Percentiles rank a stretch among this genome's conserved stretches.
These are phyloP conservation scores for Vulpes vulpes DNA, from an alignment of 2,113 vertebrate genomes.

Conservation along the genomic window DNA sequence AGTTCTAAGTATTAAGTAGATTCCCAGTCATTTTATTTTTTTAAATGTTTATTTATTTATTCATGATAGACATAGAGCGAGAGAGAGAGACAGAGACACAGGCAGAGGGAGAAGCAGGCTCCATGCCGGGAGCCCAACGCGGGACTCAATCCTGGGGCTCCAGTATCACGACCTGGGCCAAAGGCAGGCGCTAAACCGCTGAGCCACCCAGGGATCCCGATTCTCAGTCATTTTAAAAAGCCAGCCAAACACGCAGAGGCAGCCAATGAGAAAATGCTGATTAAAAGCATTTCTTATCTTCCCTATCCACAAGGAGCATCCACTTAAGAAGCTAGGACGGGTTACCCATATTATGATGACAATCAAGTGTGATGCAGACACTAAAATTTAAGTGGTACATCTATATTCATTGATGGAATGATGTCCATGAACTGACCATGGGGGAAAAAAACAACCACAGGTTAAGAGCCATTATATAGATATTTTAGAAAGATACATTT, in stretches of 20 bases:
- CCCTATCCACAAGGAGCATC: neutral
- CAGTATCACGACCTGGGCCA: too few relatives aligned
- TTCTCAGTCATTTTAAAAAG: neutral
- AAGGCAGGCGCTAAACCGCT: too few relatives aligned
- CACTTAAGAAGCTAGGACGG: neutral
- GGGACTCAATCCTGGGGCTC: too few relatives aligned
- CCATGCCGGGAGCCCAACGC: too few relatives aligned
- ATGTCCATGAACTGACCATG: neutral
- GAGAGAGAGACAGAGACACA: too few relatives aligned
- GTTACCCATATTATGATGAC: neutral
- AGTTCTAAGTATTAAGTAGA: neutral
- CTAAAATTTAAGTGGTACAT: neutral
- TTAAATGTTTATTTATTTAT: too few relatives aligned
- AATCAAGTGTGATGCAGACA: neutral
- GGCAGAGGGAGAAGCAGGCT: too few relatives aligned
- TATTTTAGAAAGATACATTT: neutral
- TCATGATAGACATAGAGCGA: neutral
- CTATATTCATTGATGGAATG: neutral
- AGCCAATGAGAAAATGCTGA: neutral
- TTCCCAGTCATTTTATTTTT: neutral
- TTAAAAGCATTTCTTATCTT: conserved; percentile 33
- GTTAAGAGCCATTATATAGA: neutral
- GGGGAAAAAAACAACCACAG: neutral
- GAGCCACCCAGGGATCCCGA: too few relatives aligned
- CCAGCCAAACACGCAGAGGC: neutral